These are phyloP conservation scores for Phengaris arion DNA, from an alignment of 2,888 invertebrate species.

Conservation along the genomic window DNA sequence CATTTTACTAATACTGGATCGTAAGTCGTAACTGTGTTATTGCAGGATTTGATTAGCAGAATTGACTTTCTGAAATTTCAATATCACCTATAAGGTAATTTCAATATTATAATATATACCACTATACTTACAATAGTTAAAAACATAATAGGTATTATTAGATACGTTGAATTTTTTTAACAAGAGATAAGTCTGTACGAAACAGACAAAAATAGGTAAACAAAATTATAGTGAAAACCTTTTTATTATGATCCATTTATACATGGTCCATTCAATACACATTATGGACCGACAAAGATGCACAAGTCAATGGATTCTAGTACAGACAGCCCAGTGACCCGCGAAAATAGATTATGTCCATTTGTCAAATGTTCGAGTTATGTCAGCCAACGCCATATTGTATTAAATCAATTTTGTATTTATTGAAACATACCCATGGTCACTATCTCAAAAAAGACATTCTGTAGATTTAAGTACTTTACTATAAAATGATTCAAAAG, in stretches of 20 bases:
- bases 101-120: too few relatives aligned
- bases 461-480: neutral
- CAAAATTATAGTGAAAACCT: too few relatives aligned
- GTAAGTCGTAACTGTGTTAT: too few relatives aligned
- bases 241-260: neutral
- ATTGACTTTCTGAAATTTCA: too few relatives aligned
- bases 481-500: neutral
- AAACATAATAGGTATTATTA: too few relatives aligned
- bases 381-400: neutral
- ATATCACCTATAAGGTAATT: too few relatives aligned
- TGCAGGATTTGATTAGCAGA: too few relatives aligned
- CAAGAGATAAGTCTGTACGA: too few relatives aligned
- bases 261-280: neutral
- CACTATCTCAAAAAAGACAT: neutral
- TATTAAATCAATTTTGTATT: neutral
- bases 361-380: conserved; percentile 17
- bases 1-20: too few relatives aligned
- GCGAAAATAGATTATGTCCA: conserved; percentile 22
- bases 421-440: neutral
- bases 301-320: neutral
- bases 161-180: too few relatives aligned
- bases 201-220: too few relatives aligned
- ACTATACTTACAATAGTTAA: too few relatives aligned
- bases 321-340: conserved; percentile 11
- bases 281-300: neutral